Conservation (phyloP, 2,888 invertebrate genomes). For the Furcula furcula region DNA sequence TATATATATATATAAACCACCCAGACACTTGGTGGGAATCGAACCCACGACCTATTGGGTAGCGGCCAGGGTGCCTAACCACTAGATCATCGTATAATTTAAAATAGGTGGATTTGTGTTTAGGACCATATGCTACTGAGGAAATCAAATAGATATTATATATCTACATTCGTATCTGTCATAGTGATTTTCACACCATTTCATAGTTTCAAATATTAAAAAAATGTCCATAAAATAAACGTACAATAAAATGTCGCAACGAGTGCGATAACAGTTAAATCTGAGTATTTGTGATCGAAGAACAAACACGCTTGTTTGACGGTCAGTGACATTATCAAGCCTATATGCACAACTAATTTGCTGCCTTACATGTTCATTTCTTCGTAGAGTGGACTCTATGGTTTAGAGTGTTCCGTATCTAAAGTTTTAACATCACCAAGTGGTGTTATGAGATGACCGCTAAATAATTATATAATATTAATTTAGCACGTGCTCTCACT, state of each 20-base stretch:
- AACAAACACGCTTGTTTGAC: slow-evolving; percentile 10
- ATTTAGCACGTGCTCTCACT: slow-evolving; percentile 1
- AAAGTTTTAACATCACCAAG: not conserved
- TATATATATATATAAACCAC: too few relatives aligned
- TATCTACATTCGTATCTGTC: too few relatives aligned
- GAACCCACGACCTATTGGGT: too few relatives aligned
- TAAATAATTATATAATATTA: slow-evolving; percentile 2
- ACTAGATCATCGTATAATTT: too few relatives aligned
- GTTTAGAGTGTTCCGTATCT: slow-evolving; percentile 3
- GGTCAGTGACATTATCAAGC: slow-evolving; percentile 24
- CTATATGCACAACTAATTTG: slow-evolving; percentile 6
- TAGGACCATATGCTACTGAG: too few relatives aligned
- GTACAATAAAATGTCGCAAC: slow-evolving; percentile 2
- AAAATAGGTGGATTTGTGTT: too few relatives aligned
- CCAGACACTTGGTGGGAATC: too few relatives aligned
- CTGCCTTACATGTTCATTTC: not conserved
- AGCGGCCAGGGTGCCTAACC: too few relatives aligned
- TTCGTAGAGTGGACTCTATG: not conserved
- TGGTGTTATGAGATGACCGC: not conserved
- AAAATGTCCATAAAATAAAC: too few relatives aligned
- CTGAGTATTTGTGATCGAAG: slow-evolving; percentile 8
- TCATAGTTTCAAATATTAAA: too few relatives aligned
- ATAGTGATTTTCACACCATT: too few relatives aligned
- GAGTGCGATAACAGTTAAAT: not conserved
- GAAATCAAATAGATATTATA: too few relatives aligned